Conservation (phyloP, 2,888 invertebrate species). For the Octodonta nipae region DNA sequence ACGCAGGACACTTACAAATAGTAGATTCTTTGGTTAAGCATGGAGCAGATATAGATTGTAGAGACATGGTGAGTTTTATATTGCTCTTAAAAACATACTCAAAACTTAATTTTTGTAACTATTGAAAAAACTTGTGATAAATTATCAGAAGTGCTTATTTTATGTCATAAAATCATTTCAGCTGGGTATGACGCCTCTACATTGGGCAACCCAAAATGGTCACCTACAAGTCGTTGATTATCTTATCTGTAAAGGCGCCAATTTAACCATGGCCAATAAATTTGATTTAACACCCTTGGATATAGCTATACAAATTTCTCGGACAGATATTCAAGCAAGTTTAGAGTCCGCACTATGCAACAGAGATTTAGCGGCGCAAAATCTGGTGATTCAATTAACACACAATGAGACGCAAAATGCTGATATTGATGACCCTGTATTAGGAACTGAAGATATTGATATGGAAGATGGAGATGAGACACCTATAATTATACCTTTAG, state of each 20-base stretch:
- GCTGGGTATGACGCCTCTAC: constrained; percentile 81
- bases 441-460: constrained; percentile 15
- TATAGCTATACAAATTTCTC: constrained; percentile 52
- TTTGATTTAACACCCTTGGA: constrained; percentile 57
- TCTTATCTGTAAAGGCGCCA: constrained; percentile 62
- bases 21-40: constrained; percentile 54
- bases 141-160: too few relatives aligned
- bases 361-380: constrained; percentile 21
- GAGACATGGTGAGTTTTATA: constrained; percentile 53
- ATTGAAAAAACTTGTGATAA: too few relatives aligned
- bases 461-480: constrained; percentile 10
- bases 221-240: constrained; percentile 54
- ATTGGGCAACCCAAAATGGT: constrained; percentile 83
- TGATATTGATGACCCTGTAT: constrained; percentile 11
- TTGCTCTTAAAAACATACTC: constrained; percentile 2
- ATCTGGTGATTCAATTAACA: constrained; percentile 21
- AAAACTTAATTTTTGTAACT: neutral
- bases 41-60: constrained; percentile 59
- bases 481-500: constrained; percentile 13
- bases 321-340: constrained; percentile 44
- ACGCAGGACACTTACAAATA: constrained; percentile 66
- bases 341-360: constrained; percentile 15
- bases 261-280: constrained; percentile 53
- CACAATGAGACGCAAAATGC: constrained; percentile 12
- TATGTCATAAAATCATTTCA: too few relatives aligned